Percentiles rank a stretch among this genome's conserved stretches.
Conservation (phyloP, 2,888 invertebrate genomes). For the Volucella zonaria region DNA sequence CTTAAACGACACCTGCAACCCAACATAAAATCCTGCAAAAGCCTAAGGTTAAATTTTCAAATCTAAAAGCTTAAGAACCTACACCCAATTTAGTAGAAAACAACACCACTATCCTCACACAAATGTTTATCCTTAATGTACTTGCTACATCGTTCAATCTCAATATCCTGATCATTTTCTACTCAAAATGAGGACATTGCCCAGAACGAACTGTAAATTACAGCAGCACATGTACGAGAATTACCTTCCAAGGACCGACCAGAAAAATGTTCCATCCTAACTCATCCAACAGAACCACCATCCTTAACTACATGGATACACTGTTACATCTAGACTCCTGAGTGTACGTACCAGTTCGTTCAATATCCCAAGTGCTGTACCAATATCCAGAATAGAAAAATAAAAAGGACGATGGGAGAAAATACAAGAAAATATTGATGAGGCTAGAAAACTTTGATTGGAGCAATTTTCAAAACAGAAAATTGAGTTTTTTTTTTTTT, state of each 20-base stretch:
- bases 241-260: not conserved
- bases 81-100: too few relatives aligned
- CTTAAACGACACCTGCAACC: too few relatives aligned
- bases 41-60: too few relatives aligned
- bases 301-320: constrained; percentile 3
- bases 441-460: constrained; percentile 74
- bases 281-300: not conserved
- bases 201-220: constrained; percentile 5
- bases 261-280: not conserved
- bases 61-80: too few relatives aligned
- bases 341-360: not conserved
- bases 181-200: not conserved
- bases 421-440: constrained; percentile 73
- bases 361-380: not conserved
- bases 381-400: not conserved
- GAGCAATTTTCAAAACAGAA: constrained; percentile 69
- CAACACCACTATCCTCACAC: too few relatives aligned
- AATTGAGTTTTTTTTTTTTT: constrained; percentile 70
- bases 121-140: too few relatives aligned
- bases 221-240: constrained; percentile 4
- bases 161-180: not conserved
- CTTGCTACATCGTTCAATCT: too few relatives aligned
- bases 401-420: constrained; percentile 36
- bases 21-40: too few relatives aligned
- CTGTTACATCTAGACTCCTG: constrained; percentile 34